Percentiles rank a stretch among this genome's conserved stretches.
These are phyloP conservation scores for Panzeria rudis DNA, from an alignment of 2,888 invertebrate species.

Conservation along the genomic window DNA sequence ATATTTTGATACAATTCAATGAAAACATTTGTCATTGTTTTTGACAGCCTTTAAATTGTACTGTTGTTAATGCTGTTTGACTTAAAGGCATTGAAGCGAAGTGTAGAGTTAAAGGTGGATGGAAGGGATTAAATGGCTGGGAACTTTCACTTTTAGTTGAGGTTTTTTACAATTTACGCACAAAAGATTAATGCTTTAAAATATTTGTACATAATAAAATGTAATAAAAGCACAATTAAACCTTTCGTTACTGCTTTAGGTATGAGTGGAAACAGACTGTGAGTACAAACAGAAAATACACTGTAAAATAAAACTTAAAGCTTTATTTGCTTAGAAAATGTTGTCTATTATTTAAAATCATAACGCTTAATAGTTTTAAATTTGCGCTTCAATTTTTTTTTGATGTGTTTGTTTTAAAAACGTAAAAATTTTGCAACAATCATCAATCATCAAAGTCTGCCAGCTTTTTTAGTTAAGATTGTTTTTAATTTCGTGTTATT, in stretches of 20 bases:
- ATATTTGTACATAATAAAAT: conserved; percentile 39
- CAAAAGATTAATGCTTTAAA: conserved; percentile 52
- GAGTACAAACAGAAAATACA: conserved; percentile 10
- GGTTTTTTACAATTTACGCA: conserved; percentile 45
- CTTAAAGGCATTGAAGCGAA: not conserved
- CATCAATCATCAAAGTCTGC: conserved; percentile 21
- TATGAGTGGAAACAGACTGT: not conserved
- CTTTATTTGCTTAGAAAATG: not conserved
- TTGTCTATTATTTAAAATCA: conserved; percentile 20
- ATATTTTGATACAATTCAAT: conserved; percentile 68
- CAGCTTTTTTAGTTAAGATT: conserved; percentile 22
- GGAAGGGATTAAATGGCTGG: conserved; percentile 30
- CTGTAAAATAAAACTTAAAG: not conserved
- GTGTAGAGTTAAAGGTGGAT: conserved; percentile 6
- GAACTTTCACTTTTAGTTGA: conserved; percentile 68
- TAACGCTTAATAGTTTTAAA: conserved; percentile 1
- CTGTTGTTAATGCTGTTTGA: conserved; percentile 36
- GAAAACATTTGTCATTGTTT: conserved; percentile 75
- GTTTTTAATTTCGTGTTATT: conserved; percentile 44
- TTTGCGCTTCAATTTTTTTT: conserved; percentile 44
- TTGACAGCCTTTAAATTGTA: conserved; percentile 72
- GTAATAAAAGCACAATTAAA: conserved; percentile 23
- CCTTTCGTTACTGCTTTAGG: not conserved
- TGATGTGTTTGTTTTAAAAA: conserved; percentile 14
- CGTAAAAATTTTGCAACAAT: conserved; percentile 45